Conservation (phyloP, 1,140 invertebrate genomes). For the Drosophila setifemur region DNA sequence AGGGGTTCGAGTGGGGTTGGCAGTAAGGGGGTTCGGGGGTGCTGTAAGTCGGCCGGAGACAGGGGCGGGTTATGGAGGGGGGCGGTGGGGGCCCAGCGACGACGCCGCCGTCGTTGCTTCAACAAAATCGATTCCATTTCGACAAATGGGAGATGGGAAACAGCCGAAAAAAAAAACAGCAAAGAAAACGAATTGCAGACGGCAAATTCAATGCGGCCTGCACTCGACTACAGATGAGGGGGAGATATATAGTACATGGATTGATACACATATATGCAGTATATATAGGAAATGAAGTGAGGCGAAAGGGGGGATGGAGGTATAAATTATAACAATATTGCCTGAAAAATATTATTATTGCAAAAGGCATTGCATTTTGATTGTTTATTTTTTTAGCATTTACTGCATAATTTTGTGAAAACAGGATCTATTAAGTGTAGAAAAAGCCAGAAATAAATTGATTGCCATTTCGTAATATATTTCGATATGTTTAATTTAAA, state of each 20-base stretch:
- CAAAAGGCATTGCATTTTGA: neutral
- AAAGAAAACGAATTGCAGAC: constrained; percentile 28
- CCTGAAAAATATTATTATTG: constrained; percentile 20
- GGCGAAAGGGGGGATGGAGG: constrained; percentile 1
- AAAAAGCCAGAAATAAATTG: too few species aligned
- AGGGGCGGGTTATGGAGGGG: neutral
- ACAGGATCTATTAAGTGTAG: neutral
- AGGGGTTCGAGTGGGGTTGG: constrained; percentile 7
- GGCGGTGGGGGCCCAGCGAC: neutral
- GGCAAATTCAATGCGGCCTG: constrained; percentile 7
- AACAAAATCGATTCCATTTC: constrained; percentile 65
- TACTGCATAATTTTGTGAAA: neutral
- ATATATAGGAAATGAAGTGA: constrained; percentile 2
- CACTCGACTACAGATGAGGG: constrained; percentile 17
- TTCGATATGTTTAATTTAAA: too few species aligned
- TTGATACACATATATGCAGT: constrained; percentile 37
- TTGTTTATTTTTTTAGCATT: constrained; percentile 4
- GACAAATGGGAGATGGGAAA: constrained; percentile 43
- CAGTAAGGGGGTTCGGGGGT: neutral
- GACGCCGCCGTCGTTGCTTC: constrained; percentile 6
- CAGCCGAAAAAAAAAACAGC: constrained; percentile 22
- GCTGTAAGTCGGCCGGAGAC: neutral
- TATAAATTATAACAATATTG: constrained; percentile 20
- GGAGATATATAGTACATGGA: constrained; percentile 12
- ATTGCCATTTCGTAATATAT: too few species aligned